Conservation (phyloP, 2,888 invertebrate species). For the Taphrorychus bicolor region DNA sequence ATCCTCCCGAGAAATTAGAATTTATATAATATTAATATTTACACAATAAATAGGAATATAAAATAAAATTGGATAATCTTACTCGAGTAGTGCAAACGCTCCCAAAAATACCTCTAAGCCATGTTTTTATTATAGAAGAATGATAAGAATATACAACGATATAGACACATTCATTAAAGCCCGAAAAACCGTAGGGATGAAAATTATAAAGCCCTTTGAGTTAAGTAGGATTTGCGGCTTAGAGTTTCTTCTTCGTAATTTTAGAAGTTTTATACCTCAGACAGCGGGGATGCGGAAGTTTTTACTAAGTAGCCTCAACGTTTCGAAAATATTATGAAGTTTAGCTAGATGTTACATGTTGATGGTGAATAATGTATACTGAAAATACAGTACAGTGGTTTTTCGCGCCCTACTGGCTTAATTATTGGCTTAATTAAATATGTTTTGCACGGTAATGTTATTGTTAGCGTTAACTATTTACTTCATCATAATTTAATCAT, state of each 20-base stretch:
- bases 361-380: neutral
- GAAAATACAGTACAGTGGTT: too few species aligned
- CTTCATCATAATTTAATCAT: too few species aligned
- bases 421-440: too few species aligned
- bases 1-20: too few species aligned
- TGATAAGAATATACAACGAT: slow-evolving; percentile 37
- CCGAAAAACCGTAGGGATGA: slow-evolving; percentile 34
- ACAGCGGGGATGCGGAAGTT: slow-evolving; percentile 36
- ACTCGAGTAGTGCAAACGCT: neutral
- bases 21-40: too few species aligned
- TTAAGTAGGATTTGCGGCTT: slow-evolving; percentile 36
- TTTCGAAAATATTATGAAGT: slow-evolving; percentile 27
- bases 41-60: too few species aligned
- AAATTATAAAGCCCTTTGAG: slow-evolving; percentile 39
- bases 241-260: slow-evolving; percentile 39
- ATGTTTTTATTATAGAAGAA: slow-evolving; percentile 16
- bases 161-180: slow-evolving; percentile 37
- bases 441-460: too few species aligned
- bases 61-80: too few species aligned
- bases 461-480: too few species aligned
- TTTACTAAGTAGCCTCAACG: slow-evolving; percentile 36
- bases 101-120: neutral
- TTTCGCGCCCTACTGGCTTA: too few species aligned
- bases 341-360: neutral
- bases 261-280: slow-evolving; percentile 39